These are phyloP conservation scores for Anoplophora glabripennis DNA, from an alignment of 1,140 invertebrate genomes.

Conservation along the genomic window DNA sequence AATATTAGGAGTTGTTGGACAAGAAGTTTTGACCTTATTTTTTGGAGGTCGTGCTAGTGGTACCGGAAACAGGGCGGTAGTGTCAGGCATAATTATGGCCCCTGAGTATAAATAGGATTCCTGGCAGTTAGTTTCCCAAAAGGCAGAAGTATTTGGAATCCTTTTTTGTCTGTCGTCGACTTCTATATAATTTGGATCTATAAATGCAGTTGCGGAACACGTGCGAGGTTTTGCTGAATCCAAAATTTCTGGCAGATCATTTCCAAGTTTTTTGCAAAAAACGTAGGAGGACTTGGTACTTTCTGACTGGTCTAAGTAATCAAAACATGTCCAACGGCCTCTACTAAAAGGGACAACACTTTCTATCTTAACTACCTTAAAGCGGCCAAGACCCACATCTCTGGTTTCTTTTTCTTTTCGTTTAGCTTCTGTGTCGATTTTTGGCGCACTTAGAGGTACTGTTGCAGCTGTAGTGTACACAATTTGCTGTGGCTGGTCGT, in stretches of 20 bases:
- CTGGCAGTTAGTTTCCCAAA: conserved; percentile 25
- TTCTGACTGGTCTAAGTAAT: conserved; percentile 78
- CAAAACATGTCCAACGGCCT: conserved; percentile 93
- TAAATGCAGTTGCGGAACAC: too few relatives aligned
- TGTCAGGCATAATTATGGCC: conserved; percentile 23
- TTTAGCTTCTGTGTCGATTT: conserved; percentile 7
- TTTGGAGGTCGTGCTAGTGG: conserved; percentile 13
- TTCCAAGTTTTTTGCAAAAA: too few relatives aligned
- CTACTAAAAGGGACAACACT: conserved; percentile 90
- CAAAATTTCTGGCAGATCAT: too few relatives aligned
- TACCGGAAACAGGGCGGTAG: conserved; percentile 21
- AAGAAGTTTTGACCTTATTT: conserved; percentile 11
- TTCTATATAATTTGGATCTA: too few relatives aligned
- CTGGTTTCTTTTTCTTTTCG: conserved; percentile 41
- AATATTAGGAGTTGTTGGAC: conserved; percentile 15
- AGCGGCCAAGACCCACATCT: conserved; percentile 53
- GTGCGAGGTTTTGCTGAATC: too few relatives aligned
- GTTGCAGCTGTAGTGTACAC: conserved; percentile 2
- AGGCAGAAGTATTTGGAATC: conserved; percentile 2
- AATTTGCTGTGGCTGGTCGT: conserved; percentile 16
- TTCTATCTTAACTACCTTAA: conserved; percentile 96
- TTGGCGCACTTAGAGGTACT: conserved; percentile 1
- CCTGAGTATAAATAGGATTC: conserved; percentile 27
- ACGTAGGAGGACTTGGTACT: too few relatives aligned
- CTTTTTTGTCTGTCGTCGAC: too few relatives aligned